These are phyloP conservation scores for Idaea biselata DNA, from an alignment of 2,888 invertebrate species.

Conservation along the genomic window DNA sequence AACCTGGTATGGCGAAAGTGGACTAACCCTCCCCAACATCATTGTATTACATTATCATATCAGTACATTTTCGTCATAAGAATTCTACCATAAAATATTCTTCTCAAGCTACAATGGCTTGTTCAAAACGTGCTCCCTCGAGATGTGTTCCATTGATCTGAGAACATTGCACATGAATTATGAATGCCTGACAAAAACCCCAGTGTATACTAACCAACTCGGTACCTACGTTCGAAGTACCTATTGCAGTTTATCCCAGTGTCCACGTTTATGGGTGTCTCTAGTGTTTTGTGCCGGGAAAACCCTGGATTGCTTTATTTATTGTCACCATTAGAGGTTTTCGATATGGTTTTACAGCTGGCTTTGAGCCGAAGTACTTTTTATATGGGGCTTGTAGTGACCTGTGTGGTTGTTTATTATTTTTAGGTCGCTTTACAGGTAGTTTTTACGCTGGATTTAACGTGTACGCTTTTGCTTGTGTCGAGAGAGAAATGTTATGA, in stretches of 20 bases:
- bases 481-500: too few species aligned
- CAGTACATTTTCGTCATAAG: neutral
- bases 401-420: neutral
- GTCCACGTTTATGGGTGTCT: neutral
- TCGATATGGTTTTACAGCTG: neutral
- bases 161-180: neutral
- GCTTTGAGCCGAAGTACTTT: neutral
- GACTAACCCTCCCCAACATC: neutral
- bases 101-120: neutral
- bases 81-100: neutral
- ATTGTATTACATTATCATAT: neutral
- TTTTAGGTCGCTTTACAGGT: neutral
- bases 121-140: neutral
- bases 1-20: too few species aligned
- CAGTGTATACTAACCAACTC: neutral
- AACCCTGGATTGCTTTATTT: neutral
- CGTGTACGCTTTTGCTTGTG: too few species aligned
- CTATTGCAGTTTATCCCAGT: neutral
- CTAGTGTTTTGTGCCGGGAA: neutral
- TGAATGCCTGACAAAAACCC: neutral
- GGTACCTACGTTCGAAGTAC: neutral
- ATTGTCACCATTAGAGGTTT: neutral
- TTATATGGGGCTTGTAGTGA: neutral
- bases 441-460: neutral
- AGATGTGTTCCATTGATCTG: slow-evolving; percentile 5